Evolutionary conservation across 1,140 invertebrate genomes (phyloP), one percentile per base, ranked within the genome.

Genomic region (Uloborus diversus): DNA sequence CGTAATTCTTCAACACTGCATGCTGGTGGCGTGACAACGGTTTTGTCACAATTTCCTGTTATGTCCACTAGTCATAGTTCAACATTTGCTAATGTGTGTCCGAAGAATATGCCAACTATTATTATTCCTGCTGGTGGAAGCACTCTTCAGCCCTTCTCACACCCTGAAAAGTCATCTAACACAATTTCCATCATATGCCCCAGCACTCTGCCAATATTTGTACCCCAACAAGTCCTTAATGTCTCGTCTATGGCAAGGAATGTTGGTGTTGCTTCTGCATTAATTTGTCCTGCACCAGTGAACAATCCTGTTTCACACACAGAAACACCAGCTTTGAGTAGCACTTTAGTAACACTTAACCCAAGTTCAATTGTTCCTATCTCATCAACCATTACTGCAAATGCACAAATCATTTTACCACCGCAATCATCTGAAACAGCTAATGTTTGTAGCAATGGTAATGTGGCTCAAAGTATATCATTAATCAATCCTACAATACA

Each of bases 1-100:
- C 47, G 57, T 17, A 57, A 73, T 49, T n/a, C 49, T 17, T 5
- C 57, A 13, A 32, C 70, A 23, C 1, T 59, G 27, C 64, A 69
- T 61, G 25, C 76, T 27, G 76, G 76, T 13, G 82, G 79, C 13
- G 82, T 83, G 3, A 83, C 82, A 11, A 79, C 81, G 32, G 82
- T 68, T 13, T 56, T 83, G 13, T 76, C 81, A 1, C 78, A 70
- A n/a, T 57, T 80, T 23, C 82, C 82, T 30, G 68, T 83, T 3
- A 83, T 83, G 82, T 83, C 82, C 5, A 82, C 81, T 25, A 75
- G 51, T 64, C 81, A 68, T 14, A 32, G 79, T 27, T 81, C 81
- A n/a, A 59, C 76, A 7, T 27, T 79, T 11, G 37, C 53, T 20
- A 69, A 61, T 35, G 65, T 79, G 20, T 79, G 56, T 30, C 68